Conservation (phyloP, 2,797 vertebrate genomes). For the Salmo trutta region DNA sequence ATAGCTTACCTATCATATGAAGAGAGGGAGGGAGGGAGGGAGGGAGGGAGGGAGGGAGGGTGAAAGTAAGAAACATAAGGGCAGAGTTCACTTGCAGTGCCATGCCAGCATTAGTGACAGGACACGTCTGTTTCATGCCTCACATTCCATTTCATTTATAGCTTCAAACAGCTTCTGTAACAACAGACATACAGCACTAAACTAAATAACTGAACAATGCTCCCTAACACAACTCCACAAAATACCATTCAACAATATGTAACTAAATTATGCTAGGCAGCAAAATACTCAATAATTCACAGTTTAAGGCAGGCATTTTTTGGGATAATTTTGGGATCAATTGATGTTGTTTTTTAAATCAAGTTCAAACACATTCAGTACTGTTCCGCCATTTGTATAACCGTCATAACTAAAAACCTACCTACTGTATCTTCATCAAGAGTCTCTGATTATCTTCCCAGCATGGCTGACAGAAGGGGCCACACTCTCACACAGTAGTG, state of each 20-base stretch:
- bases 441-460: neutral
- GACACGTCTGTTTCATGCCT: slow-evolving; percentile 1
- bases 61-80: slow-evolving; percentile 15
- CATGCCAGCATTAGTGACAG: neutral
- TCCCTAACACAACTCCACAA: neutral
- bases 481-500: neutral
- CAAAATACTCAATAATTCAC: neutral
- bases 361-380: neutral
- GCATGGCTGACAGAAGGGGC: neutral
- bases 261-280: neutral
- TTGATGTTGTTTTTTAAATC: too few relatives aligned
- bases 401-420: too few relatives aligned
- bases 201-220: neutral
- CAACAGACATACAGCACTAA: neutral
- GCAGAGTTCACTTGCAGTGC: neutral
- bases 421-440: neutral
- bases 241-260: neutral
- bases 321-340: too few relatives aligned
- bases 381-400: too few relatives aligned
- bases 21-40: neutral
- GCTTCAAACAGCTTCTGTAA: neutral
- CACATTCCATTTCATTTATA: neutral
- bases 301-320: neutral
- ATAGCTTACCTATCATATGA: too few relatives aligned
- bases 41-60: neutral